Conservation (phyloP, 2,888 invertebrate genomes). For the Gastracanthus pulcherrimus region DNA sequence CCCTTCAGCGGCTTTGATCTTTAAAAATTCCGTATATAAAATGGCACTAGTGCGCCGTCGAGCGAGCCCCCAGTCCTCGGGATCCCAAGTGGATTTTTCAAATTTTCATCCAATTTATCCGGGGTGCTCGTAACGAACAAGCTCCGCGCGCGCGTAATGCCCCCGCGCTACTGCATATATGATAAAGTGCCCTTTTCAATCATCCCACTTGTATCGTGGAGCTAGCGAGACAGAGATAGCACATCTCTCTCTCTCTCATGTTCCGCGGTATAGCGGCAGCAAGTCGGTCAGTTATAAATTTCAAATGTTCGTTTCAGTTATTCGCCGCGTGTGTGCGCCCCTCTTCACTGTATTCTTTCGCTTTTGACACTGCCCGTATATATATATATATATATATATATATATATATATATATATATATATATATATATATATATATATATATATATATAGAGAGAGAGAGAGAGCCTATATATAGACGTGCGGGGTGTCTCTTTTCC, state of each 20-base stretch:
- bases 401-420: no score
- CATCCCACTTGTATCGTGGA: conserved; percentile 24
- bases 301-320: conserved; percentile 7
- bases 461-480: no score
- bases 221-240: background rate
- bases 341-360: background rate
- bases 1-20: no score
- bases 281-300: conserved; percentile 44
- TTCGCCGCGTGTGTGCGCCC: background rate
- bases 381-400: no score
- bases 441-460: no score
- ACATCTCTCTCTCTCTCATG: no score
- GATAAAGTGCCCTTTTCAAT: conserved; percentile 39
- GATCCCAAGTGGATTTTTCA: conserved; percentile 13
- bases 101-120: conserved; percentile 38
- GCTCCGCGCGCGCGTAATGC: background rate
- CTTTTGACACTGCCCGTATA: conserved; percentile 6
- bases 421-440: no score
- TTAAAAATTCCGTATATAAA: no score
- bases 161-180: no score
- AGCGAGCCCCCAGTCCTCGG: no score
- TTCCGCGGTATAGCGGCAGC: no score
- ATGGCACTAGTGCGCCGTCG: no score
- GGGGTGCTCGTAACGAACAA: background rate
- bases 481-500: background rate